Evolutionary conservation across 2,888 invertebrate species (phyloP).

Genomic region (Pristionchus japonicus): DNA sequence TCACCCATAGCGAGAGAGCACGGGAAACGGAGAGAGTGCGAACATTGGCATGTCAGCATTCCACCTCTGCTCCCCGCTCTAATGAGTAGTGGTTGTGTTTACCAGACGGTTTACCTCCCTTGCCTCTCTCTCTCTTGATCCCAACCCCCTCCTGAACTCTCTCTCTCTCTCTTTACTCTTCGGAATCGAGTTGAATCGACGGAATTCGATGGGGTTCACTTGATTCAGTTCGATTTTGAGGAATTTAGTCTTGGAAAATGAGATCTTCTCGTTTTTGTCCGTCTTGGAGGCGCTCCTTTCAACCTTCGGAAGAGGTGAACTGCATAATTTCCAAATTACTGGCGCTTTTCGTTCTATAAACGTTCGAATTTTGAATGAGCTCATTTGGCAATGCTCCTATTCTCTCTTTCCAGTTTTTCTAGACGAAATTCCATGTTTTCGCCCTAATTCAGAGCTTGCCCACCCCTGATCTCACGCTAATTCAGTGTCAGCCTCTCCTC

Average conservation of each 20-base stretch:
- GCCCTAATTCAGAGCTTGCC: not conserved
- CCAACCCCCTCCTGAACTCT: constrained; percentile 19
- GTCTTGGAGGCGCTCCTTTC: not conserved
- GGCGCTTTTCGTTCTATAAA: not conserved
- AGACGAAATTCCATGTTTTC: not conserved
- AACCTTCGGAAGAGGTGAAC: not conserved
- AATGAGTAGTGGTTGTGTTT: constrained; percentile 34
- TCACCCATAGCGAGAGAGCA: not conserved
- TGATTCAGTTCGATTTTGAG: not conserved
- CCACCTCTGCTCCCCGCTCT: not conserved
- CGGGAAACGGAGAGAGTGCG: not conserved
- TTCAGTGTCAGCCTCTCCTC: not conserved
- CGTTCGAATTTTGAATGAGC: no score
- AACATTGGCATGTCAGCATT: no score
- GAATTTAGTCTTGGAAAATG: not conserved
- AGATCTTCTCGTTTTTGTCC: not conserved
- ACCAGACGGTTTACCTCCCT: not conserved
- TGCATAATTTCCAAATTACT: not conserved
- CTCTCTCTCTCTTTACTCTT: not conserved
- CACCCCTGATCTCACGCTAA: not conserved
- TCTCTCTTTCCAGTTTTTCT: no score
- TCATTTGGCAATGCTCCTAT: no score
- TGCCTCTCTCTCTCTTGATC: constrained; percentile 18
- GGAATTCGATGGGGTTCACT: not conserved
- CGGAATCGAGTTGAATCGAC: not conserved